These are phyloP conservation scores for Diglossa cyanea DNA, from an alignment of 2,797 vertebrate genomes.

Conservation along the genomic window DNA sequence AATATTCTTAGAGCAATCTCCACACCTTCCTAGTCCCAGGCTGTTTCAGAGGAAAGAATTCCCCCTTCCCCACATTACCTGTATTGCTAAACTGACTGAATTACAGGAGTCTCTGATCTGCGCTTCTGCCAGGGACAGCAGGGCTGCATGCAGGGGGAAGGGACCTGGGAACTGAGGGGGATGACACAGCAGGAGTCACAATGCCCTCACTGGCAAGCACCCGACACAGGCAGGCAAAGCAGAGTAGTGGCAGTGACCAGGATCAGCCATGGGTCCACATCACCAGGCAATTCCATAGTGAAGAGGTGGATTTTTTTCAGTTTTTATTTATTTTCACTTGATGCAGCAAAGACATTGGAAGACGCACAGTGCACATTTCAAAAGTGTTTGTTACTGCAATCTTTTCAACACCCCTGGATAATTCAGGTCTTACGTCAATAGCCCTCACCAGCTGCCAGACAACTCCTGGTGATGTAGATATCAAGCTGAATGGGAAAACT, in stretches of 20 bases:
- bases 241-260: neutral
- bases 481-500: constrained; percentile 62
- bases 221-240: neutral
- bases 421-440: neutral
- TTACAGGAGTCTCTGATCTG: neutral
- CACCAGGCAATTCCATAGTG: neutral
- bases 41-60: neutral
- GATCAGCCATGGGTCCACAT: neutral
- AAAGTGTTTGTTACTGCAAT: constrained; percentile 61
- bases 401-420: constrained; percentile 18
- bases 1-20: neutral
- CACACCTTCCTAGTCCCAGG: neutral
- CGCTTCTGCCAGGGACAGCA: neutral
- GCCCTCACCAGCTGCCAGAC: constrained; percentile 59
- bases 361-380: constrained; percentile 59
- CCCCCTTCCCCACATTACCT: neutral
- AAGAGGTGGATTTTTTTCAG: neutral
- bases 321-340: neutral
- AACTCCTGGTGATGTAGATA: constrained; percentile 49
- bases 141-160: neutral
- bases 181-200: neutral
- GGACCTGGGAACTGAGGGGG: neutral
- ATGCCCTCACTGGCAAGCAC: neutral
- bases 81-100: neutral
- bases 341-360: constrained; percentile 66